Evolutionary conservation across 2,113 vertebrate genomes (phyloP), one percentile per base, ranked within the genome.

Genomic region (Cairina moschata): DNA sequence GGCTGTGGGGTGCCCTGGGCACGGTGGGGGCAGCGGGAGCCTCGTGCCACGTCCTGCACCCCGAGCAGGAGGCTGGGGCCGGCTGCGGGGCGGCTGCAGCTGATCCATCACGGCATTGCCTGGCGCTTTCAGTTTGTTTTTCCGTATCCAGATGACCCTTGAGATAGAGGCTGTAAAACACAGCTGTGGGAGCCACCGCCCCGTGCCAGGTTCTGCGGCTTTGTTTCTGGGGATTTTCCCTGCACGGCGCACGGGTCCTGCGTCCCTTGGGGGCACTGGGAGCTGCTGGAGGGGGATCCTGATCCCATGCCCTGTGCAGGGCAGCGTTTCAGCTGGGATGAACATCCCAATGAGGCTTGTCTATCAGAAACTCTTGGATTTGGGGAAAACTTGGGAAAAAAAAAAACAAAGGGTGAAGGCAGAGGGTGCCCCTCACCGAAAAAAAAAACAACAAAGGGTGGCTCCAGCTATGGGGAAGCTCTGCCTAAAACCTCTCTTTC

Each of bases 211-310:
- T 72, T 50, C 31, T 34, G 26, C 69, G 7, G 26, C 26, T 40
- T 65, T 40, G 38, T 65, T 29, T 65, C 26, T 7, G 18, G 48
- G 36, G 48, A 29, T 54, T 52, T 38, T 28, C 68, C 48, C 46
- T 9, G 25, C 68, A 17, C 4, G 22, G 18, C 3, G 2, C 46
- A 17, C 28, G 38, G 54, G 42, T 40, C 36, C 58, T 1, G 0
- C 3, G 0, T 74, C 65, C 62, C 36, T 66, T 36, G 0, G 4
- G 20, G n/a, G 54, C 72, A 29, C 22, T 56, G 44, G 69, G n/a
- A 74, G n/a, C 26, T 0, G 0, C 9, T 28, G 7, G n/a, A 65
- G 46, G n/a, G n/a, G 16, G 13, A 59, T 50, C 38, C 60, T 11
- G 7, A 11, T 28, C 60, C 60, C 60, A 10, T 16, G 13, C 34